Percentiles rank a stretch among this genome's conserved stretches.
Evolutionary conservation across 2,888 invertebrate genomes (phyloP).

Genomic region (Xylophagus ater): DNA sequence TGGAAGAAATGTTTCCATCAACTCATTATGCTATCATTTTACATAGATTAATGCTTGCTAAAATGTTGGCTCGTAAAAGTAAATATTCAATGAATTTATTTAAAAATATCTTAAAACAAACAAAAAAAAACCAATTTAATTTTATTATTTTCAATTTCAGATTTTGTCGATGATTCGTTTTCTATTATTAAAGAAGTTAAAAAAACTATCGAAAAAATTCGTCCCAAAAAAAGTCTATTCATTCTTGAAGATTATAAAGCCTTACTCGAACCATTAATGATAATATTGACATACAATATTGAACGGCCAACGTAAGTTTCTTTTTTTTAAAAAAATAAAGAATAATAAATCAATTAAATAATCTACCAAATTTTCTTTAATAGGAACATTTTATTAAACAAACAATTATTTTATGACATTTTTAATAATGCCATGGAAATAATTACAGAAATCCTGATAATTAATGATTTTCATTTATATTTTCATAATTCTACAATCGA

Average conservation of each 20-base stretch:
- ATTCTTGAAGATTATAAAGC: slow-evolving; percentile 1
- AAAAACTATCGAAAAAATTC: background rate
- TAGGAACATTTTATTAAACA: too few species aligned
- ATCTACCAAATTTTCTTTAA: background rate
- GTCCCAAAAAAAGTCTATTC: background rate
- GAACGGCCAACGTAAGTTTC: background rate
- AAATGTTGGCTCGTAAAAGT: background rate
- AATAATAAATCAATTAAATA: background rate
- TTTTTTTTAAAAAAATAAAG: background rate
- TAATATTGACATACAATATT: background rate
- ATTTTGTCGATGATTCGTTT: slow-evolving; percentile 1
- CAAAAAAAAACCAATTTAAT: background rate
- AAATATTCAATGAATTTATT: background rate
- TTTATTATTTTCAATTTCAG: background rate
- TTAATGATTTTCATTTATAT: too few species aligned
- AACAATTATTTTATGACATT: too few species aligned
- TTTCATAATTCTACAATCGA: too few species aligned
- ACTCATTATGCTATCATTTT: background rate
- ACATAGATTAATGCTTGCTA: background rate
- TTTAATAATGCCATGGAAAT: too few species aligned
- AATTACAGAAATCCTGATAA: too few species aligned
- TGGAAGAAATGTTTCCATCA: slow-evolving; percentile 1
- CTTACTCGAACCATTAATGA: background rate
- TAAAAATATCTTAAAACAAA: too few species aligned
- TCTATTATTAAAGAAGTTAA: background rate